phyloP scores from a whole-genome alignment of 2,797 vertebrate genomes.

The Poeciliopsis presidionis region DNA sequence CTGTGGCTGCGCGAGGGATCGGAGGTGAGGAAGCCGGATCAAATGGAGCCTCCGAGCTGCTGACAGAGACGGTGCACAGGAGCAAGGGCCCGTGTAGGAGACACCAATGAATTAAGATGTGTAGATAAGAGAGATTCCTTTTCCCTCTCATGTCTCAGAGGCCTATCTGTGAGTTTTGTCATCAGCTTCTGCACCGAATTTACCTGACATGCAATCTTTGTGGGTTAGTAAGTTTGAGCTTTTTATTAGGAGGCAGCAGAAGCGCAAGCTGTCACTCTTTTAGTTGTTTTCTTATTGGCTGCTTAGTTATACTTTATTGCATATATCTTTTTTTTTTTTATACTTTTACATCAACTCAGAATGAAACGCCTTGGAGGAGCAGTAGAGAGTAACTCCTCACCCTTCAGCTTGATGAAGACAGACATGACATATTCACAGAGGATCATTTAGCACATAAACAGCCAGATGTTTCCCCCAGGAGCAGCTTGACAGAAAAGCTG shows the following conservation, averaged over 20 bases:
- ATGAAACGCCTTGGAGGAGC: background rate
- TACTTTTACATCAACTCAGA: background rate
- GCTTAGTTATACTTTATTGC: background rate
- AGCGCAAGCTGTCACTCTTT: slow-evolving; percentile 5
- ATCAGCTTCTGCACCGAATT: slow-evolving; percentile 24
- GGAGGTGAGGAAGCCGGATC: slow-evolving; percentile 65
- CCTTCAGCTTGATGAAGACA: slow-evolving; percentile 12
- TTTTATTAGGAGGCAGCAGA: slow-evolving; percentile 20
- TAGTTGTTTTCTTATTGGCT: background rate
- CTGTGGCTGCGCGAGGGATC: slow-evolving; percentile 57
- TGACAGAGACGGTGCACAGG: slow-evolving; percentile 39
- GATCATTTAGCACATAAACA: slow-evolving; percentile 24
- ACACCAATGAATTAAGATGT: slow-evolving; percentile 54
- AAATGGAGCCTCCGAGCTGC: slow-evolving; percentile 56
- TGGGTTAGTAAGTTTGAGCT: slow-evolving; percentile 20
- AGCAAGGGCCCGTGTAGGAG: slow-evolving; percentile 27
- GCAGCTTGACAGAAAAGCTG: background rate
- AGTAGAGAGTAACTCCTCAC: background rate
- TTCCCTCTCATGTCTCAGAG: slow-evolving; percentile 27
- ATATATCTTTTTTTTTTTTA: background rate
- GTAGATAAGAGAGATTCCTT: slow-evolving; percentile 39
- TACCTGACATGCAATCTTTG: slow-evolving; percentile 34
- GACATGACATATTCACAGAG: slow-evolving; percentile 6
- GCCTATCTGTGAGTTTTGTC: slow-evolving; percentile 46
- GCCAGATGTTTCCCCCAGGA: slow-evolving; percentile 19